Evolutionary conservation across 2,888 invertebrate species (phyloP).

Genomic region (Halocaridina rubra): DNA sequence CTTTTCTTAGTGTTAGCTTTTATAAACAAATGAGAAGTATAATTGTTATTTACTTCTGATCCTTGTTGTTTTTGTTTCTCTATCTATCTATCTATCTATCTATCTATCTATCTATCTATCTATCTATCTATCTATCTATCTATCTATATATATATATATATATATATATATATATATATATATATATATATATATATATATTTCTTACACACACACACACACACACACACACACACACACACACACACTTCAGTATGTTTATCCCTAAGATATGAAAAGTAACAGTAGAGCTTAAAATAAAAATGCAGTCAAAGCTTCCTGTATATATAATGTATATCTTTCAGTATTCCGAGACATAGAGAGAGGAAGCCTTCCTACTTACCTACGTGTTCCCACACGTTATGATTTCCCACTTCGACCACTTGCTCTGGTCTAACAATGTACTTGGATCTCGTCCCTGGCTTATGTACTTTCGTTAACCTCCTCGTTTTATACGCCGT

Average conservation of each 20-base stretch:
- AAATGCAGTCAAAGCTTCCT: neutral
- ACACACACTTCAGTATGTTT: no score
- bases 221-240: no score
- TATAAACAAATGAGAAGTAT: no score
- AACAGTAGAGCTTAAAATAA: neutral
- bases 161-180: neutral
- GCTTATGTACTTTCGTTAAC: conserved; percentile 63
- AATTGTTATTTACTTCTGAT: no score
- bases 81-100: neutral
- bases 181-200: neutral
- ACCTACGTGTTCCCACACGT: conserved; percentile 65
- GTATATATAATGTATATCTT: conserved; percentile 15
- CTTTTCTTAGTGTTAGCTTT: no score
- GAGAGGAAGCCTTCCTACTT: conserved; percentile 4
- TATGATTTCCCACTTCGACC: conserved; percentile 67
- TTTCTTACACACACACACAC: neutral
- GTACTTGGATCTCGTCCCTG: conserved; percentile 70
- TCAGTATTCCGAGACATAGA: neutral
- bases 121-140: neutral
- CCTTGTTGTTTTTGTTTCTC: neutral
- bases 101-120: neutral
- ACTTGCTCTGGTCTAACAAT: conserved; percentile 66
- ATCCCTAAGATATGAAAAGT: neutral
- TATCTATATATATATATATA: neutral
- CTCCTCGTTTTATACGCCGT: conserved; percentile 66